These are phyloP conservation scores for Etheostoma nigrum DNA, from an alignment of 2,797 vertebrate genomes.

Conservation along the genomic window DNA sequence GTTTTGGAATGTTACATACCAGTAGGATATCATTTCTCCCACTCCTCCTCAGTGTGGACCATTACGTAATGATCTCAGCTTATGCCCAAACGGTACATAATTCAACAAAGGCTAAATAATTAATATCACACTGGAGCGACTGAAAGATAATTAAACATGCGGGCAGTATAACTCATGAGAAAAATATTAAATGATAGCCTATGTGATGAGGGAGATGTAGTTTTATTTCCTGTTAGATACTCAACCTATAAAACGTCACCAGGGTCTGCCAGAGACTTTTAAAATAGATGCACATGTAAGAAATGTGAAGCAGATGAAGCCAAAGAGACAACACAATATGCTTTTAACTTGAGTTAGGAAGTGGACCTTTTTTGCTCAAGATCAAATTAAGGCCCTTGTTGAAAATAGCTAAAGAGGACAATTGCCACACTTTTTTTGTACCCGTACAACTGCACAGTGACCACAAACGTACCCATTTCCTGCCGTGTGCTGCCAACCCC, in stretches of 20 bases:
- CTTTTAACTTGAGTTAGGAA: constrained; percentile 14
- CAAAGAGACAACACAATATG: constrained; percentile 3
- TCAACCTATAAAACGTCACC: constrained; percentile 20
- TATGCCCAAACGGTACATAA: constrained; percentile 74
- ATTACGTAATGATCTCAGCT: constrained; percentile 67
- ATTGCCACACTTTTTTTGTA: constrained; percentile 1
- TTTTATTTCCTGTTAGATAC: constrained; percentile 55
- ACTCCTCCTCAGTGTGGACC: constrained; percentile 43
- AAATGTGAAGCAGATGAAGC: constrained; percentile 20
- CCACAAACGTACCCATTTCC: constrained; percentile 91
- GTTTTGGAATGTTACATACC: constrained; percentile 60
- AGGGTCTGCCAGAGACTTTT: constrained; percentile 27
- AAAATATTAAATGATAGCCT: constrained; percentile 61
- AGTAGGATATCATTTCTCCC: constrained; percentile 50
- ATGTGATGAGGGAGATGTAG: constrained; percentile 38
- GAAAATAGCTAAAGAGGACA: constrained; percentile 13
- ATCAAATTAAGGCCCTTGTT: constrained; percentile 14
- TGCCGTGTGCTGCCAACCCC: constrained; percentile 92
- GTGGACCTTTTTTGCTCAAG: constrained; percentile 1
- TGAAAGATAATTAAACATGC: constrained; percentile 77
- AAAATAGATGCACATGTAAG: constrained; percentile 27
- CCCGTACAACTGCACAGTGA: constrained; percentile 1
- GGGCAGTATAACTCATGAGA: constrained; percentile 63
- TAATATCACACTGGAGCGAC: constrained; percentile 65
- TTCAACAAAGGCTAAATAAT: constrained; percentile 81